Percentiles rank a stretch among this genome's conserved stretches.
Evolutionary conservation across 1,140 invertebrate genomes (phyloP).

Genomic region (Metopolophium dirhodum): DNA sequence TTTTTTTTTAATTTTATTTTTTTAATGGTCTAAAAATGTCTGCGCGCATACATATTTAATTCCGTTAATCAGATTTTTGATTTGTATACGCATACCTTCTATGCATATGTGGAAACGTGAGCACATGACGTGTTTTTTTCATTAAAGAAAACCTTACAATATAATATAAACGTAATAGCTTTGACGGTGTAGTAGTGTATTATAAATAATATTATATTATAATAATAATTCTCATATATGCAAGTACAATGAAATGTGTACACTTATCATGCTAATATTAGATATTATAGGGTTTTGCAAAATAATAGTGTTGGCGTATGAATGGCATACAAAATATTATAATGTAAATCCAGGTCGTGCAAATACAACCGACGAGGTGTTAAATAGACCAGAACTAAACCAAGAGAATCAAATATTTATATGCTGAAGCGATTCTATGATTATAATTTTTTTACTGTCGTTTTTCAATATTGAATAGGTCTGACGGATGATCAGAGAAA

Average conservation of each 20-base stretch:
- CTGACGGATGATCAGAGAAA: neutral
- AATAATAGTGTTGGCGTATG: slow-evolving; percentile 47
- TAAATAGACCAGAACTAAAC: slow-evolving; percentile 56
- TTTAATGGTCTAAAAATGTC: neutral
- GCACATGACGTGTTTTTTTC: slow-evolving; percentile 6
- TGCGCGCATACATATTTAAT: neutral
- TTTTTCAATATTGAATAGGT: neutral
- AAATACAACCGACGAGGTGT: slow-evolving; percentile 43
- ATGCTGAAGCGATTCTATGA: neutral
- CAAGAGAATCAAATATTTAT: slow-evolving; percentile 40
- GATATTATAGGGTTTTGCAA: slow-evolving; percentile 12
- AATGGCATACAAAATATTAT: slow-evolving; percentile 37
- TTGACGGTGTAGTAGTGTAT: neutral
- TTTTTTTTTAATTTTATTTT: neutral
- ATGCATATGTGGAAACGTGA: neutral
- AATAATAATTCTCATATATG: neutral
- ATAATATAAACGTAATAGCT: neutral
- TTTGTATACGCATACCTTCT: neutral
- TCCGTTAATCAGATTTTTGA: neutral
- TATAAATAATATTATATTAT: slow-evolving; percentile 18
- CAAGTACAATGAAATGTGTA: slow-evolving; percentile 7
- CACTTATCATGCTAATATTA: slow-evolving; percentile 28
- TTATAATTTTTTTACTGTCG: slow-evolving; percentile 26
- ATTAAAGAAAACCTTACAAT: slow-evolving; percentile 25
- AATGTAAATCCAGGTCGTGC: slow-evolving; percentile 47